Conservation (phyloP, 2,113 vertebrate species). For the Clinocottus analis region DNA sequence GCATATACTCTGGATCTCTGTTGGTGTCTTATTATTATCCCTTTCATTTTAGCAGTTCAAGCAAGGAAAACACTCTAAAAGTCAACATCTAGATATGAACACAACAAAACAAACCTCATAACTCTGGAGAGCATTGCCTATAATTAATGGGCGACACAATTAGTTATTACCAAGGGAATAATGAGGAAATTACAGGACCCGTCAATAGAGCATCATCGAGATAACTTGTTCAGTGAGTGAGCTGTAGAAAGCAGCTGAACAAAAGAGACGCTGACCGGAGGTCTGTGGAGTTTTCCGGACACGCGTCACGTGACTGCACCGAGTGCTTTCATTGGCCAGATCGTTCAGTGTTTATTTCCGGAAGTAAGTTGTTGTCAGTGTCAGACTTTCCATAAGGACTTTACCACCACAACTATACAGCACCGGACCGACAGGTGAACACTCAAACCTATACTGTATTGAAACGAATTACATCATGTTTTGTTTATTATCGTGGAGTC, state of each 20-base stretch:
- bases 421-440: conserved; percentile 47
- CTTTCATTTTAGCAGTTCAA: too few relatives aligned
- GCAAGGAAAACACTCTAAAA: neutral
- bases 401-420: neutral
- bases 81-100: neutral
- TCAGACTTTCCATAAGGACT: conserved; percentile 52
- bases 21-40: neutral
- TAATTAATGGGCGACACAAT: neutral
- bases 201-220: neutral
- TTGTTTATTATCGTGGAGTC: neutral
- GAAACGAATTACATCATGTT: rapidly evolving
- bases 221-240: neutral
- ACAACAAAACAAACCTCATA: neutral
- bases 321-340: conserved; percentile 53
- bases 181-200: neutral
- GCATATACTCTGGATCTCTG: neutral
- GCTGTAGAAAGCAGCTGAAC: neutral
- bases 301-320: conserved; percentile 56
- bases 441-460: neutral
- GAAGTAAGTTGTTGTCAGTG: conserved; percentile 64
- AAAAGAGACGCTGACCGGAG: conserved; percentile 8
- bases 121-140: too few relatives aligned
- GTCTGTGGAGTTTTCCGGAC: conserved; percentile 2
- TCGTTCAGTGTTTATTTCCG: conserved; percentile 76
- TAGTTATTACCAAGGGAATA: neutral